Conservation (phyloP, 2,113 vertebrate species). For the Beaufortia kweichowensis region DNA sequence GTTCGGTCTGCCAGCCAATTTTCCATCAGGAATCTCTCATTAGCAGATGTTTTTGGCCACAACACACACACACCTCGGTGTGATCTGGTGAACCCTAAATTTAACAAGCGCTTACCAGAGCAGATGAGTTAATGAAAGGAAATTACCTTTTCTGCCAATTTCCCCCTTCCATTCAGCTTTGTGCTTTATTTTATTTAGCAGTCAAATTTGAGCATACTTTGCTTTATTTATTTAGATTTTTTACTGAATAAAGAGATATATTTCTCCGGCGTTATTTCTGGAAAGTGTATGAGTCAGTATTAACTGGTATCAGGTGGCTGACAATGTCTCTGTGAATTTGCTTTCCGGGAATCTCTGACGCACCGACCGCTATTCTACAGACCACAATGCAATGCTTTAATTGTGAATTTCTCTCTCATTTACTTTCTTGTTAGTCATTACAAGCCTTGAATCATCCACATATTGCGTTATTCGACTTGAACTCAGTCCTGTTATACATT, state of each 20-base stretch:
- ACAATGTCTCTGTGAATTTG: constrained; percentile 27
- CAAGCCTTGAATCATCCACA: neutral
- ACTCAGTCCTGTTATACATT: neutral
- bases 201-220: neutral
- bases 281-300: constrained; percentile 4
- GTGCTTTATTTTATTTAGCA: constrained; percentile 19
- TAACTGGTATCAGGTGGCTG: neutral
- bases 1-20: constrained; percentile 47
- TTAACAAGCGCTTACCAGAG: constrained; percentile 55
- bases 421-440: neutral
- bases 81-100: constrained; percentile 55
- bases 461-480: neutral
- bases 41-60: constrained; percentile 51
- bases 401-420: neutral
- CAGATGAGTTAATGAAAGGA: constrained; percentile 58
- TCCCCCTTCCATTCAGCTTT: constrained; percentile 35
- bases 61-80: constrained; percentile 46
- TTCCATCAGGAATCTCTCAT: constrained; percentile 54
- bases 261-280: constrained; percentile 8
- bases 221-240: neutral
- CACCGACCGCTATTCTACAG: neutral
- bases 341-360: constrained; percentile 20
- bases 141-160: constrained; percentile 54
- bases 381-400: constrained; percentile 31
- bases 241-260: neutral